Base-by-base conservation (phyloP, 1,140 invertebrate genomes). In the Bombus huntii region DNA sequence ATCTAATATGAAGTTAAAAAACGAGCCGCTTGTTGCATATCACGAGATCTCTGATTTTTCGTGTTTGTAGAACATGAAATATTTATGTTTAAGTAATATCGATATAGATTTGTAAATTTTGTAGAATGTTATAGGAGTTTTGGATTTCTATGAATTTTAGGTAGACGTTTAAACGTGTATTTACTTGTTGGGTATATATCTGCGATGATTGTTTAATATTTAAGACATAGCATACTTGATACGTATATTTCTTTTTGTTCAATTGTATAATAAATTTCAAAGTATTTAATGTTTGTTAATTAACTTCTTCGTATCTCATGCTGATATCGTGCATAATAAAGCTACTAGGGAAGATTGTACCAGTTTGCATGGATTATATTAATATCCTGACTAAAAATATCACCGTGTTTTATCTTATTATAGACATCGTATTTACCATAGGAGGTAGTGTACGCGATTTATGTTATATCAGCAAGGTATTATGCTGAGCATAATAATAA, bases 371-470 rank as follows among this genome's bases (percentile, higher is more conserved):
- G 71, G 37, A 85, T 37, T 75, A 74, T 85, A 85, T 85, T 85
- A 81, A 81, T 85, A 85, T 57, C 78, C 1, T 8, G 25, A 44
- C 59, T 85, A 85, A 74, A 85, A 85, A 85, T 85, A 85, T 70
- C 71, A 22, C 70, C 25, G 79, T 42, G 62, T 42, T 81, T 74
- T 34, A 66, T 75, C 84, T 85, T 75, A 74, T 85, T 81, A 85
- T 85, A 81, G 84, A 81, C 78, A 70, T 47, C 22, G 34, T 85
- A 81, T 81, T 75, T 85, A 80, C 84, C 79, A 47, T 75, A 34
- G 39, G 6, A 72, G 53, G 68, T 39, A 77, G 39, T 42, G 18
- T 79, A 65, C 53, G 18, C n/a, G 66, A 47, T 57, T 79, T 37
- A 31, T 59, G 5, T 79, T 62, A 31, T 65, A 80, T 73, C 66